These are phyloP conservation scores for Clepsis dumicolana DNA, from an alignment of 2,888 invertebrate genomes.

Conservation along the genomic window DNA sequence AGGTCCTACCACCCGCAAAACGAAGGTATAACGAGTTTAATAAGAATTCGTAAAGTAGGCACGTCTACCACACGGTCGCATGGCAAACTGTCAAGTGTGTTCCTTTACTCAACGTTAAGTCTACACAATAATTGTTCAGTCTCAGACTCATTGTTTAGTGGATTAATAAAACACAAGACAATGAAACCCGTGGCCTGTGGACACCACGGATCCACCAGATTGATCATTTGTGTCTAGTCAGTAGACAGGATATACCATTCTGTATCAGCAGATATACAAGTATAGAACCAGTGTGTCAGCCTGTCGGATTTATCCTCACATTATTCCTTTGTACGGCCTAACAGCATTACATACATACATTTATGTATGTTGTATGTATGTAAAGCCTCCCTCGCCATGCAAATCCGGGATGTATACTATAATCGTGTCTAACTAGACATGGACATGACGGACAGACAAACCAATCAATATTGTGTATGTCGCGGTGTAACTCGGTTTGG, in stretches of 20 bases:
- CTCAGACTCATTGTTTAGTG: too few species aligned
- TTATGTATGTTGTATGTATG: conserved; percentile 14
- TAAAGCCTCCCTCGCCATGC: conserved; percentile 40
- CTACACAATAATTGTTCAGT: too few species aligned
- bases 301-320: conserved; percentile 22
- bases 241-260: neutral
- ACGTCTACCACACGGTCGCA: too few species aligned
- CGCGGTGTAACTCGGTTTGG: conserved; percentile 13
- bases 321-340: conserved; percentile 43
- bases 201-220: too few species aligned
- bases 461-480: conserved; percentile 34
- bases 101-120: too few species aligned
- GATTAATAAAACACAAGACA: too few species aligned
- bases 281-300: conserved; percentile 17
- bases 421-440: conserved; percentile 28
- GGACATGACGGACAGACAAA: conserved; percentile 42
- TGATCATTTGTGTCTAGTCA: neutral
- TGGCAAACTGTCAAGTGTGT: too few species aligned
- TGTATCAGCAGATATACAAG: neutral
- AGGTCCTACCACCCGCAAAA: too few species aligned
- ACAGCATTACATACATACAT: conserved; percentile 33
- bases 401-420: conserved; percentile 37
- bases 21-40: too few species aligned
- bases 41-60: too few species aligned
- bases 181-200: neutral